Evolutionary conservation across 2,113 vertebrate species (phyloP), one percentile per base, ranked within the genome.

Genomic region (Helogale parvula): DNA sequence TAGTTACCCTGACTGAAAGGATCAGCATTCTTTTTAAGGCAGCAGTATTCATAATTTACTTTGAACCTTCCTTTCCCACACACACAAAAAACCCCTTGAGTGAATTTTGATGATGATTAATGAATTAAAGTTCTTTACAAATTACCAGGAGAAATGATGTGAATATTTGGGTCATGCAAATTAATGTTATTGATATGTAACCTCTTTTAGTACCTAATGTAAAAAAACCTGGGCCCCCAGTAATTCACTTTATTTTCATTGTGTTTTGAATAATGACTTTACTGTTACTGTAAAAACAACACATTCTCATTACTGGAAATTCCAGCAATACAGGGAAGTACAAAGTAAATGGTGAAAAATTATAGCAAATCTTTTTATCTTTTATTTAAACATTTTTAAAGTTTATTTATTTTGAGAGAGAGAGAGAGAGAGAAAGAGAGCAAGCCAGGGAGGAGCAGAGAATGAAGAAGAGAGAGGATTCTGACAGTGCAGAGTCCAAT

Each of bases 211-310:
- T 68, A 90, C 17, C 3, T 27, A 81, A 60, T n/a, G 31, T 69
- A 15, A 23, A 68, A 71, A 74, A 63, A 68, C 4, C n/a, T 80
- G 15, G 50, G 41, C 17, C 52, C 12, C 19, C 50, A 65, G 25
- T 60, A 94, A 85, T 85, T 72, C 14, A 71, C n/a, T 90, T 92
- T 91, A 38, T 76, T 84, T 96, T 80, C 16, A 65, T 83, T 84
- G 41, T 29, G 25, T 72, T 97, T 92, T 92, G 57, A 95, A 85
- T 57, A 54, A 69, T 6, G 21, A 63, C 60, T 87, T 94, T n/a
- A 25, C 16, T 86, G 13, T 79, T 94, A 96, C 83, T 77, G 2
- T 96, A 60, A 76, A 96, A 94, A 95, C 38, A 33, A 57, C n/a
- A 68, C 15, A 66, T 57, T 88, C 33, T 87, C 47, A 52, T 60